Evolutionary conservation across 2,113 vertebrate genomes (phyloP).

Genomic region (Pelodiscus sinensis): DNA sequence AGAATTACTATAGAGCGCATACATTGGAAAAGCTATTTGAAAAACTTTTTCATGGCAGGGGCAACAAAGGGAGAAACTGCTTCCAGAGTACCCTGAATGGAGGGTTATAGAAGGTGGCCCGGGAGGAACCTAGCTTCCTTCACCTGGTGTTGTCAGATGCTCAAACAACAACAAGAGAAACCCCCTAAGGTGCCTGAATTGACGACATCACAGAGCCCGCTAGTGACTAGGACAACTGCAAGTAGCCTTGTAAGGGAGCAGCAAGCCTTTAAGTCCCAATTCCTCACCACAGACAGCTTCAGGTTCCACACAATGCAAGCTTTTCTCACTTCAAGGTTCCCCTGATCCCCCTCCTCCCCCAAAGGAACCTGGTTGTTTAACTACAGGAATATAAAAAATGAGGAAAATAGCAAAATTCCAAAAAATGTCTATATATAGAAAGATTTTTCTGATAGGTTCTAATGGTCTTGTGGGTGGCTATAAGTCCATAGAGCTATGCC

Average conservation of each 20-base stretch:
- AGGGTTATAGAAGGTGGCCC: fast-evolving
- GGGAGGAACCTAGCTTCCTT: neutral
- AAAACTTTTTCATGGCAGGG: neutral
- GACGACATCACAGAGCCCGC: fast-evolving
- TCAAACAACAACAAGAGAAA: fast-evolving
- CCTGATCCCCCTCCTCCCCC: no score
- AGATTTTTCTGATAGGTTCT: neutral
- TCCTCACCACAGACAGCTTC: fast-evolving
- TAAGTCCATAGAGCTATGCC: neutral
- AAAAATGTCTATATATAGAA: neutral
- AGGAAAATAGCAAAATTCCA: neutral
- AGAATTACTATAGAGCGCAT: neutral
- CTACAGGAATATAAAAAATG: fast-evolving
- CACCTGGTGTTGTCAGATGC: neutral
- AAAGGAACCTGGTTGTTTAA: fast-evolving
- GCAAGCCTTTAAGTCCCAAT: fast-evolving
- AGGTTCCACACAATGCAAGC: fast-evolving
- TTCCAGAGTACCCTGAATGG: neutral
- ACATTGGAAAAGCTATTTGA: fast-evolving
- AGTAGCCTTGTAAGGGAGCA: neutral
- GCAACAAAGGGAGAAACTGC: fast-evolving
- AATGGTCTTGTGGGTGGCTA: neutral
- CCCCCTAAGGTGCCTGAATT: neutral
- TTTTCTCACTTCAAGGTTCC: neutral
- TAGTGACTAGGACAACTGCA: neutral